phyloP scores from a whole-genome alignment of 2,113 vertebrate species.

The Bombycilla garrulus region DNA sequence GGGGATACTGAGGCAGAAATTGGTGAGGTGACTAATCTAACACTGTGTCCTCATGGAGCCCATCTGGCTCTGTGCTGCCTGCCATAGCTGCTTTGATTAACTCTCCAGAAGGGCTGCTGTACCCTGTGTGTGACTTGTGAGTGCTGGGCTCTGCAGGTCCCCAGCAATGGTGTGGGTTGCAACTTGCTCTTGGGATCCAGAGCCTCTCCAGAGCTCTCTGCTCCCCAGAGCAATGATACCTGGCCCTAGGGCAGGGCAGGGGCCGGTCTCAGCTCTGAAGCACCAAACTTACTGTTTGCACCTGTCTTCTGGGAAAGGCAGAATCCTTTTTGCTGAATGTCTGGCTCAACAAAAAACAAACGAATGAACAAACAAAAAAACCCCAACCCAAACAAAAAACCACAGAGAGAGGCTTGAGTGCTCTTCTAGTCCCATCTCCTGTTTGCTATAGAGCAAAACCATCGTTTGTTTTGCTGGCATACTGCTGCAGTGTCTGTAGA shows the following conservation, averaged over 20 bases:
- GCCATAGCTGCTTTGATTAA: background rate
- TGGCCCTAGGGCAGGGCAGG: background rate
- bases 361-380: background rate
- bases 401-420: background rate
- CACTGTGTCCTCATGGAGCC: background rate
- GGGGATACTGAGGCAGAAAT: conserved; percentile 12
- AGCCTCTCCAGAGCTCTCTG: too few relatives aligned
- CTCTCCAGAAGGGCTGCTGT: background rate
- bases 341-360: background rate
- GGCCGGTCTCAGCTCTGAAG: background rate
- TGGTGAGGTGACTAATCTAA: background rate
- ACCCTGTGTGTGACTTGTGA: background rate
- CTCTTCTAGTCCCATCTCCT: background rate
- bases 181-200: background rate
- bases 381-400: background rate
- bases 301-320: fast-evolving
- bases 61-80: background rate
- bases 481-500: background rate
- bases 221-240: background rate
- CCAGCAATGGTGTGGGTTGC: fast-evolving
- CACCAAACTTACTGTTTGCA: background rate
- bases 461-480: background rate
- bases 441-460: background rate
- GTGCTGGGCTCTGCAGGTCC: background rate
- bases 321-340: fast-evolving